These are phyloP conservation scores for Dyspetes luteomarginatus DNA, from an alignment of 2,888 invertebrate genomes.

Conservation along the genomic window DNA sequence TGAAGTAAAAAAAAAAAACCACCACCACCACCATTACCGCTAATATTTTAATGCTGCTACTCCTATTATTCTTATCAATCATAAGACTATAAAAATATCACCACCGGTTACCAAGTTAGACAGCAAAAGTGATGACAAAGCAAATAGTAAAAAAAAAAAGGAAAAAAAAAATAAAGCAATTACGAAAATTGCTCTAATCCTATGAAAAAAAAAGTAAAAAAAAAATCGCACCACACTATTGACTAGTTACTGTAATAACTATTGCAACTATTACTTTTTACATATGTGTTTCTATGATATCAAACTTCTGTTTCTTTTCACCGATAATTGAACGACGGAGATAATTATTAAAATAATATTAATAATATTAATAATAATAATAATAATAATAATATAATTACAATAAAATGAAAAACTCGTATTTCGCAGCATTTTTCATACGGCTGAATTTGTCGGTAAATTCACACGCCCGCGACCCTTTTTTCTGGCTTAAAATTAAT, in stretches of 20 bases:
- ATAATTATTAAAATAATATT: slow-evolving; percentile 62
- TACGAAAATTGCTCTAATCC: no score
- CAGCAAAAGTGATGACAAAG: slow-evolving; percentile 68
- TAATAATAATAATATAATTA: slow-evolving; percentile 25
- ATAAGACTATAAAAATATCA: slow-evolving; percentile 60
- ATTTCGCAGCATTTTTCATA: slow-evolving; percentile 73
- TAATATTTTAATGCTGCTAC: slow-evolving; percentile 66
- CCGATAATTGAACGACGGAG: slow-evolving; percentile 47
- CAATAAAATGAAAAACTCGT: slow-evolving; percentile 17
- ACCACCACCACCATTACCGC: slow-evolving; percentile 54
- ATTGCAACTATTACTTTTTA: slow-evolving; percentile 61
- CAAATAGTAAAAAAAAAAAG: slow-evolving; percentile 32
- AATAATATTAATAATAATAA: slow-evolving; percentile 76
- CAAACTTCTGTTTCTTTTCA: slow-evolving; percentile 45
- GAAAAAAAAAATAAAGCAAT: no score
- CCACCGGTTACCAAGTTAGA: slow-evolving; percentile 69
- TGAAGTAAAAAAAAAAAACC: no score
- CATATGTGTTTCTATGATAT: slow-evolving; percentile 62
- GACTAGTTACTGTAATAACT: slow-evolving; percentile 57
- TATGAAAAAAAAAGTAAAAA: slow-evolving; percentile 13
- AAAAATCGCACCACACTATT: slow-evolving; percentile 61
- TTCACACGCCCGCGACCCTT: slow-evolving; percentile 67
- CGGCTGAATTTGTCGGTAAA: slow-evolving; percentile 69
- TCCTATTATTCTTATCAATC: slow-evolving; percentile 65
- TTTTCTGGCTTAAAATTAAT: no score